Percentiles rank a stretch among this genome's conserved stretches.
These are phyloP conservation scores for Salvelinus sp. DNA, from an alignment of 2,113 vertebrate species.

Conservation along the genomic window DNA sequence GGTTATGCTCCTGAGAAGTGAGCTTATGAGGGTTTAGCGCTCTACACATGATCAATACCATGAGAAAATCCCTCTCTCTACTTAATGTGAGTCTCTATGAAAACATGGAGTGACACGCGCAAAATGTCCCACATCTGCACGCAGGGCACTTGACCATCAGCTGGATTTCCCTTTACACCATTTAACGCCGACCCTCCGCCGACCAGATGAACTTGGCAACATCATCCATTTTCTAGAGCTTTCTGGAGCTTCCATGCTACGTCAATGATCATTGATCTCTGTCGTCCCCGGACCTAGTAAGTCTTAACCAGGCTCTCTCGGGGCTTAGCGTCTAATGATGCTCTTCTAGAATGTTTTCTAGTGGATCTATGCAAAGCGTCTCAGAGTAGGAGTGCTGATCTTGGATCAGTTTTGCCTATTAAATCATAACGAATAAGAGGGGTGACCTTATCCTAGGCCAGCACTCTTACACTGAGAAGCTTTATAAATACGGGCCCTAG, in stretches of 20 bases:
- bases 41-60: not conserved
- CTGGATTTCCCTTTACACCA: conserved; percentile 23
- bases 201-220: not conserved
- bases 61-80: not conserved
- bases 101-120: not conserved
- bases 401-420: too few species aligned
- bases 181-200: not conserved
- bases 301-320: not conserved
- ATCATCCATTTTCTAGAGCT: conserved; percentile 37
- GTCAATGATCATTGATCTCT: conserved; percentile 12
- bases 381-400: too few species aligned
- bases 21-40: not conserved
- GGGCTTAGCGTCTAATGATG: conserved; percentile 21
- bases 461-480: too few species aligned
- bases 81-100: not conserved
- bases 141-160: conserved; percentile 3
- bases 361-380: not conserved
- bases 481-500: too few species aligned
- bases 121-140: not conserved
- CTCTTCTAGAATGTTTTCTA: not conserved
- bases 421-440: too few species aligned
- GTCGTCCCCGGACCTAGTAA: conserved; percentile 6
- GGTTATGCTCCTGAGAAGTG: not conserved
- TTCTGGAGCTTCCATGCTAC: not conserved
- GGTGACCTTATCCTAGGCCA: too few species aligned